A percentile compares a stretch with the other conserved stretches of the same genome.
Evolutionary conservation across 2,888 invertebrate genomes (phyloP).

Genomic region (Papilio demoleus): DNA sequence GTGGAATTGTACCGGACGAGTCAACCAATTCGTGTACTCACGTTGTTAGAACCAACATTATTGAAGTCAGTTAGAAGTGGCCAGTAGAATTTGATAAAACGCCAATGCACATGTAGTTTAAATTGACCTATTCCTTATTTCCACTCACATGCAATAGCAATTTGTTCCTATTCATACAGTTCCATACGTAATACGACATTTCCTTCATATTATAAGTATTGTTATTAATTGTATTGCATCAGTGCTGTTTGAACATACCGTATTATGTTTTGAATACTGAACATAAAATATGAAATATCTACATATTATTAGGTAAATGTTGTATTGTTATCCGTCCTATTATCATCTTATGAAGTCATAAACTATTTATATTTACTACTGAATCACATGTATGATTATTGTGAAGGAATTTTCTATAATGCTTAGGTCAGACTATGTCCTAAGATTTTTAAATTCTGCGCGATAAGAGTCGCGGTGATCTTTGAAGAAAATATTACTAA

Average conservation of each 20-base stretch:
- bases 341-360: background rate
- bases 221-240: background rate
- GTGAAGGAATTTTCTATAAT: background rate
- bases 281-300: no score
- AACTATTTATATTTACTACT: background rate
- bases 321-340: background rate
- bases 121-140: no score
- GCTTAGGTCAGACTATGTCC: no score
- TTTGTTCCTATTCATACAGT: constrained; percentile 20
- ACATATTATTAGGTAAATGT: background rate
- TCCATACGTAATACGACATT: constrained; percentile 18
- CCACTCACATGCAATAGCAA: constrained; percentile 15
- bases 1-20: no score
- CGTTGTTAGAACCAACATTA: no score
- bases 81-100: no score
- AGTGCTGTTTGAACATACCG: background rate
- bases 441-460: no score
- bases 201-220: constrained; percentile 16
- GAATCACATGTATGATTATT: background rate
- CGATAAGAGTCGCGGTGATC: no score
- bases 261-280: background rate
- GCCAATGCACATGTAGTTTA: no score
- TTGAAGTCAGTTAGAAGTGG: no score
- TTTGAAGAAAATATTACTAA: no score
- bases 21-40: no score